Evolutionary conservation across 2,888 invertebrate species (phyloP).

Genomic region (Heliconius aoede): DNA sequence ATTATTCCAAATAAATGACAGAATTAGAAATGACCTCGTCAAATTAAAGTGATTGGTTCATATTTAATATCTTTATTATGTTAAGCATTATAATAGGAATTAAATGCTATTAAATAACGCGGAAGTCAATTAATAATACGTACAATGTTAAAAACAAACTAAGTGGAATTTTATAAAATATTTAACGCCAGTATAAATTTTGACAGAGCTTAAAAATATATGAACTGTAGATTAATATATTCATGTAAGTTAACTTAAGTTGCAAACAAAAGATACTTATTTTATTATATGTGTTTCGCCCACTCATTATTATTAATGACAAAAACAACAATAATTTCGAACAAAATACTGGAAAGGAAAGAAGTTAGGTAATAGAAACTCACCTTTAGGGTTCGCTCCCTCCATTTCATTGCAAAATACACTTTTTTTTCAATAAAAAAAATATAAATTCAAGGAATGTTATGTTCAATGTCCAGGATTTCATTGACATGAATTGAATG

Average conservation of each 20-base stretch:
- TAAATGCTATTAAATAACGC: constrained; percentile 44
- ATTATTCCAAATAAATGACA: neutral
- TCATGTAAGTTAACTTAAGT: constrained; percentile 16
- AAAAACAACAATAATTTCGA: constrained; percentile 56
- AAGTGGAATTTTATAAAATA: neutral
- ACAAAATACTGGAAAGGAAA: neutral
- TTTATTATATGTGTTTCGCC: constrained; percentile 67
- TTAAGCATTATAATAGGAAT: constrained; percentile 28
- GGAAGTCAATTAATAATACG: constrained; percentile 54
- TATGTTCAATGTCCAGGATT: constrained; percentile 50
- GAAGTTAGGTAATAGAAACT: constrained; percentile 42
- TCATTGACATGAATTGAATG: constrained; percentile 49
- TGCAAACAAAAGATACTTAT: constrained; percentile 71
- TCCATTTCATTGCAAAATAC: constrained; percentile 75
- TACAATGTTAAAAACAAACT: constrained; percentile 2
- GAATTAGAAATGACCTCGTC: constrained; percentile 17
- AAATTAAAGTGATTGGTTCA: neutral
- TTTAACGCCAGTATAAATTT: neutral
- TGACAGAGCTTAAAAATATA: neutral
- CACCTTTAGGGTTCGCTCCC: constrained; percentile 67
- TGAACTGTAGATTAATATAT: neutral
- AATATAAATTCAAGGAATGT: constrained; percentile 51
- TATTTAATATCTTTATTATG: constrained; percentile 6
- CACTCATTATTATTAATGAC: constrained; percentile 70
- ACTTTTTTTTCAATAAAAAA: constrained; percentile 44